Evolutionary conservation across 2,113 vertebrate genomes (phyloP).

Genomic region (Callorhinus ursinus): DNA sequence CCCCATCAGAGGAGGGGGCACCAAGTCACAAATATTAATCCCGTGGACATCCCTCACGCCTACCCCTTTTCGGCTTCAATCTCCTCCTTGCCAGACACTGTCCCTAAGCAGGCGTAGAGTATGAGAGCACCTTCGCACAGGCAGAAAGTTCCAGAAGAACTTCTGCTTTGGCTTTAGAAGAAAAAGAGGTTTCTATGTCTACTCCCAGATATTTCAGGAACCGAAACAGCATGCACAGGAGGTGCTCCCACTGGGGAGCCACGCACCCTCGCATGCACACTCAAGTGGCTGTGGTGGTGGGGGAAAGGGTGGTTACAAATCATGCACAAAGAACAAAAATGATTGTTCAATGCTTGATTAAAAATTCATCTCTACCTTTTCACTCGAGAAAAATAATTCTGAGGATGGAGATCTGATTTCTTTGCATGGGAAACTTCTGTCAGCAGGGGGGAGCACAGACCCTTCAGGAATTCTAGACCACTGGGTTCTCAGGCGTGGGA

Average conservation of each 20-base stretch:
- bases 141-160: background rate
- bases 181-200: fast-evolving
- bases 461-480: background rate
- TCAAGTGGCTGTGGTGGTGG: background rate
- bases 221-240: fast-evolving
- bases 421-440: background rate
- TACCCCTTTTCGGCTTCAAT: fast-evolving
- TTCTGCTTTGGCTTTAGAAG: background rate
- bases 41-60: fast-evolving
- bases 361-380: conserved; percentile 8
- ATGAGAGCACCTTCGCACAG: fast-evolving
- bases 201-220: background rate
- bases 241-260: background rate
- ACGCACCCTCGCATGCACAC: fast-evolving
- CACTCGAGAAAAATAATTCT: background rate
- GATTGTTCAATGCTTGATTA: background rate
- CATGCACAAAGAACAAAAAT: background rate
- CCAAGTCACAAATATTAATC: background rate
- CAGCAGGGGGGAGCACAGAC: background rate
- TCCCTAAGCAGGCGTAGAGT: fast-evolving
- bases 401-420: background rate
- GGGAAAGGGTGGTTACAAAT: background rate
- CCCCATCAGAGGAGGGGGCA: background rate
- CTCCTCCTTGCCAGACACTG: background rate
- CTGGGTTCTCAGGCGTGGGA: fast-evolving